Evolutionary conservation across 2,113 vertebrate genomes (phyloP).

Genomic region (Scartelaos histophorus): DNA sequence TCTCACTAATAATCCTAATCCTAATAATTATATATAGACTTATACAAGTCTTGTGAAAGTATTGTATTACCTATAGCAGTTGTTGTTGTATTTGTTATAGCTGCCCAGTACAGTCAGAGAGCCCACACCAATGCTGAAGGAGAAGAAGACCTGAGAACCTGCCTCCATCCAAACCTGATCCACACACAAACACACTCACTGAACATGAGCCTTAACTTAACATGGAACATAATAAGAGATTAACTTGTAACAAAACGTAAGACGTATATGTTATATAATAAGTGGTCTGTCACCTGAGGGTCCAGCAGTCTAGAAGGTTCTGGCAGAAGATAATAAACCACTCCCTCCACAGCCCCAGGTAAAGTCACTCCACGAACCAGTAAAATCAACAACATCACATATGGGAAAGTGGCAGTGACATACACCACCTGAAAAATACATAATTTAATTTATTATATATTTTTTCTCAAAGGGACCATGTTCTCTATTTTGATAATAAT

Average conservation of each 20-base stretch:
- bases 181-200: background rate
- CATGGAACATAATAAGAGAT: background rate
- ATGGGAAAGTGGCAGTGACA: constrained; percentile 80
- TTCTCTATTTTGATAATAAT: no score
- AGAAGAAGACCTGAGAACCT: constrained; percentile 74
- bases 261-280: no score
- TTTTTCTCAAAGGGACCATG: no score
- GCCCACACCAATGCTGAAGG: constrained; percentile 71
- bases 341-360: constrained; percentile 74
- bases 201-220: background rate
- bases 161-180: constrained; percentile 80
- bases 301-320: constrained; percentile 66
- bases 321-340: constrained; percentile 75
- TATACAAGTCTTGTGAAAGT: no score
- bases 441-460: background rate
- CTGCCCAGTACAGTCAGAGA: constrained; percentile 63
- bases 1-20: no score
- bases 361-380: constrained; percentile 75
- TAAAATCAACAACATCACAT: constrained; percentile 74
- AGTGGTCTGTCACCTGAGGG: constrained; percentile 61
- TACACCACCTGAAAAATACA: constrained; percentile 72
- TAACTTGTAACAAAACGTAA: background rate
- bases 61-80: constrained; percentile 79
- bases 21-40: no score
- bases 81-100: constrained; percentile 75